phyloP scores from a whole-genome alignment of 2,113 vertebrate genomes.

The Barbus barbus region DNA sequence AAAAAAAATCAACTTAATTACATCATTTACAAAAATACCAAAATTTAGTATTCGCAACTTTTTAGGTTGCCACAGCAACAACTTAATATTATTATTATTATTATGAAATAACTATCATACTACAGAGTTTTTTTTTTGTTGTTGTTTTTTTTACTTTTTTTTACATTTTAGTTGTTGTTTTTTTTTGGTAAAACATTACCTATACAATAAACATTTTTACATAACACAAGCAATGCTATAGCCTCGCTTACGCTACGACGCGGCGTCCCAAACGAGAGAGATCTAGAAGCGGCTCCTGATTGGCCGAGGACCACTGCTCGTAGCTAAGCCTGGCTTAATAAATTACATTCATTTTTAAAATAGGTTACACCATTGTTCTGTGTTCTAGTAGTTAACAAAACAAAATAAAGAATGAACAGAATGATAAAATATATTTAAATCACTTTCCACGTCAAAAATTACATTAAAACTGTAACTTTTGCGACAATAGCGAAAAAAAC shows the following conservation, averaged over 20 bases:
- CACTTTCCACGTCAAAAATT: conserved; percentile 68
- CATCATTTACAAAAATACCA: conserved; percentile 81
- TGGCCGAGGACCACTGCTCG: conserved; percentile 58
- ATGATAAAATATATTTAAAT: conserved; percentile 72
- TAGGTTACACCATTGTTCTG: conserved; percentile 73
- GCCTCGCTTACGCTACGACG: conserved; percentile 66
- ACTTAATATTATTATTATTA: conserved; percentile 71
- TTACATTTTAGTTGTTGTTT: too few species aligned
- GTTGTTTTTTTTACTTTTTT: conserved; percentile 64
- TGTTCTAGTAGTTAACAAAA: conserved; percentile 69
- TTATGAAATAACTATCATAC: conserved; percentile 80
- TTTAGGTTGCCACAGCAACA: conserved; percentile 78
- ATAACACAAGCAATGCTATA: conserved; percentile 74
- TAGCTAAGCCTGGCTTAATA: conserved; percentile 74
- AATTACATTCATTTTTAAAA: conserved; percentile 81
- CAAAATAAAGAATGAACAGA: conserved; percentile 62
- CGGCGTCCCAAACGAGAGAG: conserved; percentile 58
- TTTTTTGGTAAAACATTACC: conserved; percentile 75
- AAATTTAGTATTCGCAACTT: conserved; percentile 78
- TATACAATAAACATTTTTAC: conserved; percentile 75
- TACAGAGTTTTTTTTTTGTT: conserved; percentile 67
- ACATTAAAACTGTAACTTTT: conserved; percentile 67
- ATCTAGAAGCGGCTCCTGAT: conserved; percentile 60
- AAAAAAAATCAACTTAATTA: conserved; percentile 65
- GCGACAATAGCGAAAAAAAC: conserved; percentile 37